Evolutionary conservation across 1,140 invertebrate genomes (phyloP).

Genomic region (Drosophila subobscura): DNA sequence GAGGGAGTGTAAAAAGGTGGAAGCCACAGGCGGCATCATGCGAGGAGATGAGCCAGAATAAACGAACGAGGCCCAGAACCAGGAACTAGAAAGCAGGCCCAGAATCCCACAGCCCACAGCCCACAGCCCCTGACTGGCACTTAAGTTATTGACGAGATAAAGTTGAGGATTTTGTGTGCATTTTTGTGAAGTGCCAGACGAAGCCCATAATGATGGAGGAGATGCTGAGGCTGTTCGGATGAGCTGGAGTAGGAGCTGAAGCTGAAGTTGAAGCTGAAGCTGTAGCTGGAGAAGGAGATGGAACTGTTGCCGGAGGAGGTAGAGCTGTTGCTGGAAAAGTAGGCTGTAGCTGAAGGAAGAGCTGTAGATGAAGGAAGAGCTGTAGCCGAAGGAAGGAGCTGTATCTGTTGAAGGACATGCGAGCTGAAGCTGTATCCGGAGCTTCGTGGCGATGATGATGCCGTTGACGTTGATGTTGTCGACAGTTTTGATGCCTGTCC

Average conservation of each 20-base stretch:
- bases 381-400: constrained; percentile 8
- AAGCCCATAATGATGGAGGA: constrained; percentile 70
- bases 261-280: constrained; percentile 17
- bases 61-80: neutral
- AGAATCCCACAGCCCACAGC: no score
- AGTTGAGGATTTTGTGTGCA: constrained; percentile 81
- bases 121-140: constrained; percentile 34
- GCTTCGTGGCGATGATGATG: constrained; percentile 36
- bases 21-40: constrained; percentile 39
- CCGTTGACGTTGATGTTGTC: constrained; percentile 50
- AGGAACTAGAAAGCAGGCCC: neutral
- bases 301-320: constrained; percentile 2
- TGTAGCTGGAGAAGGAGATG: constrained; percentile 5
- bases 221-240: constrained; percentile 5
- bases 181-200: constrained; percentile 76
- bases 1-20: neutral
- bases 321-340: constrained; percentile 13
- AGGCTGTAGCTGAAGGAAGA: neutral
- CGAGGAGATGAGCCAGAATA: constrained; percentile 17
- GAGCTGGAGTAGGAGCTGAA: constrained; percentile 17
- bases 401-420: constrained; percentile 11
- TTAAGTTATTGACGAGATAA: constrained; percentile 81
- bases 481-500: constrained; percentile 48
- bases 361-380: constrained; percentile 16
- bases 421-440: constrained; percentile 29